Conservation (phyloP, 2,113 vertebrate species). For the Dromas ardeola region DNA sequence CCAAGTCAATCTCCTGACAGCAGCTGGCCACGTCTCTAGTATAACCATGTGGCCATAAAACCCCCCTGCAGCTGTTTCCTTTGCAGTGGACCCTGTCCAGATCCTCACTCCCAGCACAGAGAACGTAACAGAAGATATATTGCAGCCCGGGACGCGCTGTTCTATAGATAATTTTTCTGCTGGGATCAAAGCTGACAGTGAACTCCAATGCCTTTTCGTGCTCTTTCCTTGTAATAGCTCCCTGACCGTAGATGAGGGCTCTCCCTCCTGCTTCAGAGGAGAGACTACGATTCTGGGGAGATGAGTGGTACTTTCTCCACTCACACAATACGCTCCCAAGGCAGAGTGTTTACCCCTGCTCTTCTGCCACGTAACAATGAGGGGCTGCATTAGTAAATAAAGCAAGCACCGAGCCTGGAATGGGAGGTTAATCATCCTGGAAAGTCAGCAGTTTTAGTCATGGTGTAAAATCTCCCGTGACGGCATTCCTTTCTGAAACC, state of each 20-base stretch:
- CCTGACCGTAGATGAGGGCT: not conserved
- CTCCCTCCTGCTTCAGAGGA: not conserved
- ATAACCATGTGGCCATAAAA: not conserved
- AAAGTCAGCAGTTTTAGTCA: slow-evolving; percentile 53
- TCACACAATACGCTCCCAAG: not conserved
- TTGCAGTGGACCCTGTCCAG: not conserved
- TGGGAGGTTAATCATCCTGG: not conserved
- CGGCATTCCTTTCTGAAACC: slow-evolving; percentile 24
- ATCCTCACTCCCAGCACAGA: not conserved
- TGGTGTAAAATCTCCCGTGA: not conserved
- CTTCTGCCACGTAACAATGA: not conserved
- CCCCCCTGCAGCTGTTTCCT: not conserved
- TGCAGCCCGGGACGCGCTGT: not conserved
- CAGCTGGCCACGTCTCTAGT: not conserved
- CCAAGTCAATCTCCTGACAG: not conserved
- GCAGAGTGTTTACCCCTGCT: not conserved
- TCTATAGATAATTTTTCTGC: not conserved
- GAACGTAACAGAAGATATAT: not conserved
- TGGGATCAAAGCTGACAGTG: not conserved
- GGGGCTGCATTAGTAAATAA: slow-evolving; percentile 8
- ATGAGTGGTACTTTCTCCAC: not conserved
- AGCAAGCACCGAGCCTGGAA: not conserved
- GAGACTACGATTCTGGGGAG: not conserved
- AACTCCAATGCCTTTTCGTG: not conserved
- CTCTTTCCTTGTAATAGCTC: not conserved